Evolutionary conservation across 2,113 vertebrate genomes (phyloP).

Genomic region (Ailurus styani): DNA sequence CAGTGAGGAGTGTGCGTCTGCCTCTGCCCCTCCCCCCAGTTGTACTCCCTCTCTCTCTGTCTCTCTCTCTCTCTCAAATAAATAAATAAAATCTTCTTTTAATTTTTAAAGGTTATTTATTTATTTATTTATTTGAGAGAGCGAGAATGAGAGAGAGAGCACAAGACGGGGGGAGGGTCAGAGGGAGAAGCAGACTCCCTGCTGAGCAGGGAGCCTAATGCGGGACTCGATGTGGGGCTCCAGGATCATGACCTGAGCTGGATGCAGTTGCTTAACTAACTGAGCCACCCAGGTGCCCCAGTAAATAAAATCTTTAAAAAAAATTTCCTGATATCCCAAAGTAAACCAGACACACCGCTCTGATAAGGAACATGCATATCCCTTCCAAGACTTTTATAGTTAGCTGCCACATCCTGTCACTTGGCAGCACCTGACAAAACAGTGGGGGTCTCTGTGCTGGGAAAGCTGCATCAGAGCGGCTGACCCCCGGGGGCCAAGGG

Average conservation of each 20-base stretch:
- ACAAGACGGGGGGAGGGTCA: too few species aligned
- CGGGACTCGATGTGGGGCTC: too few species aligned
- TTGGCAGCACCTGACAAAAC: neutral
- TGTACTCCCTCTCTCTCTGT: too few species aligned
- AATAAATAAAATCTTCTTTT: neutral
- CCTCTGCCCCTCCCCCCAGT: neutral
- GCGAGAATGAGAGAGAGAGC: too few species aligned
- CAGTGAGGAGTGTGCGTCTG: neutral
- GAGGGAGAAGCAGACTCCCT: too few species aligned
- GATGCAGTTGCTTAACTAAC: too few species aligned
- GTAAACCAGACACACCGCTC: neutral
- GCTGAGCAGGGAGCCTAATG: too few species aligned
- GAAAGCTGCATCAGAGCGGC: too few species aligned
- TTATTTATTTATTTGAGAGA: too few species aligned
- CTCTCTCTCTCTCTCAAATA: neutral
- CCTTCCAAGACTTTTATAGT: neutral
- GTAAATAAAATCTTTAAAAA: neutral
- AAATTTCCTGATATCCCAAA: neutral
- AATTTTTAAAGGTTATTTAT: too few species aligned
- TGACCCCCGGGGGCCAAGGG: neutral
- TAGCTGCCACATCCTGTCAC: neutral
- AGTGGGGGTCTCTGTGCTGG: neutral
- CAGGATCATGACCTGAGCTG: too few species aligned
- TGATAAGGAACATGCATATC: neutral
- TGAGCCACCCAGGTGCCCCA: too few species aligned